Evolutionary conservation across 2,888 invertebrate genomes (phyloP), one percentile per base, ranked within the genome.

Genomic region (Anodontia alba): DNA sequence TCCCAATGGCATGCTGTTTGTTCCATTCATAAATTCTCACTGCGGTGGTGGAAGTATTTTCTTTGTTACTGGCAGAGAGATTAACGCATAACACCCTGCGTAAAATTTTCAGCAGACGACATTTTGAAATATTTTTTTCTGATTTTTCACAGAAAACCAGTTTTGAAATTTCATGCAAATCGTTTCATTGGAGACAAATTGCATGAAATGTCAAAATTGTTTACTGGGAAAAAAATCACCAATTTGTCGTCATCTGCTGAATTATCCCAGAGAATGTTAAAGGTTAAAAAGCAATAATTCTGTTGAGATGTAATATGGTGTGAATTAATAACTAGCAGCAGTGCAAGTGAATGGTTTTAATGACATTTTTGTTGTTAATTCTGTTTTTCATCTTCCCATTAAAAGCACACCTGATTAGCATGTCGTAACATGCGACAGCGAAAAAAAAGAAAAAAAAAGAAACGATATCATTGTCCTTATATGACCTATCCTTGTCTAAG

Each of bases 11-110:
- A 57, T 57, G 23, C 57, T n/a, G 29, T 17, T 26, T 10, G 29
- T 57, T 57, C 29, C 57, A 57, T 57, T 57, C 57, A 57, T 57
- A 57, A 57, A 57, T 49, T 10, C 29, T 26, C 29, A 29, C 57
- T 7, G 26, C 26, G 57, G 29, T 3, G 57, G n/a, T n/a, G 29
- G 7, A 29, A 7, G 7, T 5, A 1, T 26, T 26, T 57, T 57
- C 29, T 26, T 57, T 57, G 57, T 29, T 29, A 26, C 10, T 10
- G 10, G 5, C 2, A 17, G 5, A 3, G 57, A 7, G 29, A 29
- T n/a, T n/a, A n/a, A n/a, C n/a, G n/a, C n/a, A n/a, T n/a, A n/a
- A n/a, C n/a, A n/a, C n/a, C n/a, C n/a, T n/a, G n/a, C n/a, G n/a
- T n/a, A n/a, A n/a, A n/a, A n/a, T n/a, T n/a, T n/a, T n/a, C n/a